A percentile compares a stretch with the other conserved stretches of the same genome.
Conservation (phyloP, 2,888 invertebrate species). For the Noctuana brunneofusca region DNA sequence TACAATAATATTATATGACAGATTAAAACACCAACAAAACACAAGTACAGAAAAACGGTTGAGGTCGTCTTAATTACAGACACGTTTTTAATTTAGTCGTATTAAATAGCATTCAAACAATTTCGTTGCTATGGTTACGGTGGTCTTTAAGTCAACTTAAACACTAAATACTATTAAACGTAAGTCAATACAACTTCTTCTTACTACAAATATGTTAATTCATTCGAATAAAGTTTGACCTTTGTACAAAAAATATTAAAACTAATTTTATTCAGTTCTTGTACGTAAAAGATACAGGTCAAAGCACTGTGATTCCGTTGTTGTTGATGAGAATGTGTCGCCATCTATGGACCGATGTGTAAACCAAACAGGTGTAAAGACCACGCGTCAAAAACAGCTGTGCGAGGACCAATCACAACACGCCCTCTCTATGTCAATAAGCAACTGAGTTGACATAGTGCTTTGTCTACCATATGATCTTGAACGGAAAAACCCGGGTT, state of each 20-base stretch:
- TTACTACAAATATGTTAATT: not conserved
- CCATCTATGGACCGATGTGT: slow-evolving; percentile 53
- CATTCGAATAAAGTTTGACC: not conserved
- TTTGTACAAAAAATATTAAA: not conserved
- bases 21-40: not conserved
- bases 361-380: slow-evolving; percentile 36
- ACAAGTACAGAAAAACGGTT: not conserved
- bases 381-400: slow-evolving; percentile 78
- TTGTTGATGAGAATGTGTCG: slow-evolving; percentile 57
- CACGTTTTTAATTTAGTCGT: slow-evolving; percentile 4
- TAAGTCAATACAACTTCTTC: slow-evolving; percentile 14
- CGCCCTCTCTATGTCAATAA: slow-evolving; percentile 55
- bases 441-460: slow-evolving; percentile 65
- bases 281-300: not conserved
- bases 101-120: slow-evolving; percentile 40
- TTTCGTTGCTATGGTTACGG: slow-evolving; percentile 60
- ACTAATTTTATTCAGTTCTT: slow-evolving; percentile 2
- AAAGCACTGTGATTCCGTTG: slow-evolving; percentile 41
- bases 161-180: not conserved
- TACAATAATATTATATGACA: too few relatives aligned
- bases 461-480: slow-evolving; percentile 76
- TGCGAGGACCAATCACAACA: slow-evolving; percentile 63
- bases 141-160: slow-evolving; percentile 17
- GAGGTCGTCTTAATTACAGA: not conserved
- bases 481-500: slow-evolving; percentile 43